Evolutionary conservation across 1,140 invertebrate genomes (phyloP).

Genomic region (Drosophila insularis): DNA sequence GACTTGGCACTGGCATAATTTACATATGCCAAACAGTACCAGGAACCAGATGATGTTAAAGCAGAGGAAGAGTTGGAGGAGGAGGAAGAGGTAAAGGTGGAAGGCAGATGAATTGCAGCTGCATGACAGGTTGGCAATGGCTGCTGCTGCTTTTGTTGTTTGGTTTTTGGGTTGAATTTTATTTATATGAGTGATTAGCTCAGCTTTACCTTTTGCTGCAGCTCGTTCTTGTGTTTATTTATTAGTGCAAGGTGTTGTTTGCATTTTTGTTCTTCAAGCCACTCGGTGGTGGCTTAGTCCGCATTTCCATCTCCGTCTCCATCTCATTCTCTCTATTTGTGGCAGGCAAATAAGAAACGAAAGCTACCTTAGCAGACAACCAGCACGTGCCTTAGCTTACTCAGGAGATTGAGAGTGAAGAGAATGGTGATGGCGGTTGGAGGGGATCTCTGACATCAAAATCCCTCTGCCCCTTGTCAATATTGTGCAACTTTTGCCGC

Average conservation of each 20-base stretch:
- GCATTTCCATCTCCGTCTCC: slow-evolving; percentile 27
- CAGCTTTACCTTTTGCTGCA: slow-evolving; percentile 23
- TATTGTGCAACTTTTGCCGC: slow-evolving; percentile 54
- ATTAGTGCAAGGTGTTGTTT: slow-evolving; percentile 67
- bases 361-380: slow-evolving; percentile 36
- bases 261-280: slow-evolving; percentile 10
- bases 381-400: slow-evolving; percentile 39
- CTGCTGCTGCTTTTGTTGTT: neutral
- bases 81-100: slow-evolving; percentile 8
- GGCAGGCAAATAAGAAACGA: slow-evolving; percentile 59
- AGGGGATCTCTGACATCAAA: neutral
- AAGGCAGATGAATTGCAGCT: slow-evolving; percentile 31
- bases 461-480: slow-evolving; percentile 51
- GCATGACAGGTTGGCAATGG: slow-evolving; percentile 1
- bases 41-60: slow-evolving; percentile 15
- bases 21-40: slow-evolving; percentile 74
- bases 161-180: slow-evolving; percentile 37
- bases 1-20: slow-evolving; percentile 76
- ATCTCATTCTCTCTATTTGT: slow-evolving; percentile 53
- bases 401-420: neutral
- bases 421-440: neutral
- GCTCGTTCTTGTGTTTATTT: slow-evolving; percentile 57
- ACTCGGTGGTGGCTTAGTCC: neutral
- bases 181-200: slow-evolving; percentile 80
- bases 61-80: slow-evolving; percentile 24